A percentile compares a stretch with the other conserved stretches of the same genome.
Conservation (phyloP, 2,113 vertebrate genomes). For the Ia io region DNA sequence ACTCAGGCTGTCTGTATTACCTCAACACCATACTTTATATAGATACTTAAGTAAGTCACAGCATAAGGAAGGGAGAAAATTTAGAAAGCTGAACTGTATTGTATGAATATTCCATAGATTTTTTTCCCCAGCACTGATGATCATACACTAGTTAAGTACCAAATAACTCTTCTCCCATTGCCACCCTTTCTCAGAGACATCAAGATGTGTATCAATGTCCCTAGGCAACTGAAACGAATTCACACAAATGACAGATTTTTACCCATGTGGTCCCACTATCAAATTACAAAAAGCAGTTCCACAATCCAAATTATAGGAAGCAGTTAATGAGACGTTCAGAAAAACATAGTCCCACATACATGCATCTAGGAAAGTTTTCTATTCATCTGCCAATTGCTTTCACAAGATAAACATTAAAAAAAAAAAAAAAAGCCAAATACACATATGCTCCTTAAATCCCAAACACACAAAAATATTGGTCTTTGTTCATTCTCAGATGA, state of each 20-base stretch:
- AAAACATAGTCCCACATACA: too few relatives aligned
- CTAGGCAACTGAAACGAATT: slow-evolving; percentile 24
- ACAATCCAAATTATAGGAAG: too few relatives aligned
- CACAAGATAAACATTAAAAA: too few relatives aligned
- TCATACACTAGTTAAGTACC: not conserved
- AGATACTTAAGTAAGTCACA: slow-evolving; percentile 31
- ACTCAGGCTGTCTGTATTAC: not conserved
- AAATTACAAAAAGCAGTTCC: too few relatives aligned
- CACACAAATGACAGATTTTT: slow-evolving; percentile 13
- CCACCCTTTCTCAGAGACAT: slow-evolving; percentile 8
- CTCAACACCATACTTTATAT: not conserved
- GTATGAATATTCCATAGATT: not conserved
- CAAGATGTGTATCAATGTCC: not conserved
- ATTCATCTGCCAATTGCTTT: too few relatives aligned
- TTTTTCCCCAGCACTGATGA: not conserved
- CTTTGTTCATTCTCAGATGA: slow-evolving; percentile 50
- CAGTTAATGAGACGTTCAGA: too few relatives aligned
- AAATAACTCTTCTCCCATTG: not conserved
- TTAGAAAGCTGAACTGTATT: slow-evolving; percentile 6
- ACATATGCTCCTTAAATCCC: too few relatives aligned
- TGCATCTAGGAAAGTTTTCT: too few relatives aligned
- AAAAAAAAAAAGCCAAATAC: too few relatives aligned
- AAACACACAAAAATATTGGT: not conserved
- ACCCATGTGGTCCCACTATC: too few relatives aligned
- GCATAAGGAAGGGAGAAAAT: not conserved